Evolutionary conservation across 2,888 invertebrate genomes (phyloP), one percentile per base, ranked within the genome.

Genomic region (Nephrotoma flavescens): DNA sequence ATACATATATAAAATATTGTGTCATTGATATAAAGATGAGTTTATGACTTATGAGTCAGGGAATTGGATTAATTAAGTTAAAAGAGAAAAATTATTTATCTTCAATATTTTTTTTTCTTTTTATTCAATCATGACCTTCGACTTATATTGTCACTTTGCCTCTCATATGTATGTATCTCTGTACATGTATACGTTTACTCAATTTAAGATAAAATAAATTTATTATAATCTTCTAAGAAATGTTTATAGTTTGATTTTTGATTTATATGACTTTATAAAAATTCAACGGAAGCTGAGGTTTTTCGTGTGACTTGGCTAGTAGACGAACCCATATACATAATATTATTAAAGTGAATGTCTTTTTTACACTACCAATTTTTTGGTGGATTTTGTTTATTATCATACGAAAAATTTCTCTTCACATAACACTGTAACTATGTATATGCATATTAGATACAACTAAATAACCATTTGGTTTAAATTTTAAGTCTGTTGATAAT

Each of bases 401-500:
- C 71, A 52, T 52, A 6, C 7, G 15, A 52, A 52, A 52, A 52
- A 52, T 31, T 71, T 19, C 71, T 71, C 71, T 71, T 71, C 71
- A 31, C 9, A 71, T 19, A 71, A 71, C 11, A 71, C 52, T 15
- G 15, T 19, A 71, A 31, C 11, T 31, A n/a, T 15, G 15, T 57
- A 57, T 57, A 57, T 2, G 52, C 5, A 15, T 57, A 15, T 15
- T n/a, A 57, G 15, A 57, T 47, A 47, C 12, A 47, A 47, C 47
- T 47, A 12, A 12, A 41, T 15, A 84, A 84, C 84, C 84, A 84
- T 84, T 84, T 84, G 84, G 84, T 84, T 84, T 42, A 42, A 84
- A 84, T 84, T 84, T 84, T 84, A 84, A 42, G 84, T 84, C 84
- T 84, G 84, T 84, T 84, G 84, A 84, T 84, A 84, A 84, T 84